Base-by-base conservation (phyloP, 2,888 invertebrate genomes). In the Glomeris marginata region DNA sequence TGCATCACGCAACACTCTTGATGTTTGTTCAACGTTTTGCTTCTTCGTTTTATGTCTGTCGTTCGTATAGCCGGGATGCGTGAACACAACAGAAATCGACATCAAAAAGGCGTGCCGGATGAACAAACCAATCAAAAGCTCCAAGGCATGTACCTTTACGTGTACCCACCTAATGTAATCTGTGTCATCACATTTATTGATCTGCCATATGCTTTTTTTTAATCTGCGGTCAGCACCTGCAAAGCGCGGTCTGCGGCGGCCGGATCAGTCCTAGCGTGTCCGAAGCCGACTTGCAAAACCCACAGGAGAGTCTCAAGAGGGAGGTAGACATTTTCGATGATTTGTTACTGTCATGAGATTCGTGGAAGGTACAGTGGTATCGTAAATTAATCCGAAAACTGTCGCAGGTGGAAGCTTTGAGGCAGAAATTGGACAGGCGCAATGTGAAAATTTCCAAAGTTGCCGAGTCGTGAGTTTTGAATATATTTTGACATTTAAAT, bases 51-150 rank as follows among this genome's bases (percentile, higher is more conserved):
- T 21, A 13, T 51, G 21, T 11, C 41, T 45, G 38, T 49, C 49
- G 50, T 15, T 45, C 43, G 62, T 62, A 41, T 66, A 90, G 87
- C 97, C 98, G 8, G 97, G 97, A 49, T 95, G 94, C 70, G 94
- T 98, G 35, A 98, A 97, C 69, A 97, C 95, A 0, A 97, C 95
- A 1, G 97, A 98, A 69, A 78, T 97, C 64, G 98, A 99, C 67
- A 94, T 97, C 41, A 91, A 90, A 69, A 98, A 98, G 71, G 80
- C 91, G 43, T 94, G 75, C 60, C 66, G 74, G 52, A 71, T 70
- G 67, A 70, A 70, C 60, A 67, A 70, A 58, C 64, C 64, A 53
- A 60, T 63, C 44, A 66, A 65, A 58, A 52, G 52, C 22, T 21
- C 52, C n/a, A 52, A 52, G 50, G 52, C 49, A 52, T 38, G 22